Evolutionary conservation across 2,113 vertebrate genomes (phyloP), one percentile per base, ranked within the genome.

Genomic region (Caranx melampygus): DNA sequence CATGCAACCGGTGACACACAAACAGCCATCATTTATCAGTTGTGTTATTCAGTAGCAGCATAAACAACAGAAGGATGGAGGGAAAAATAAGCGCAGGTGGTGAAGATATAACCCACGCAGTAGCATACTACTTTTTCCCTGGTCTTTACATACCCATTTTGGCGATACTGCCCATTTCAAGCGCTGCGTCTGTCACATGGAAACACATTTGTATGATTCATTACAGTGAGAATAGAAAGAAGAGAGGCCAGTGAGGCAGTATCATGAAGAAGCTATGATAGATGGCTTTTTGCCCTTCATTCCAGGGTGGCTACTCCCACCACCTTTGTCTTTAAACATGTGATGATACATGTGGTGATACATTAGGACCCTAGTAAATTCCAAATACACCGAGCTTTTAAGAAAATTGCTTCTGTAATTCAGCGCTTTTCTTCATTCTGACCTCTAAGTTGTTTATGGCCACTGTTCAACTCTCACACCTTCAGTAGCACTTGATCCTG

Each of bases 401-500:
- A 26, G 26, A 26, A 26, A 26, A 26, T 26, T 51, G 9, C 33
- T n/a, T 59, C 35, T 62, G 55, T 33, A 40, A 40, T 21, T 16
- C 26, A 37, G 11, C 14, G 37, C 20, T 33, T 31, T 33, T 31
- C 58, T 83, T 83, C 61, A 68, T 44, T n/a, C 18, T 54, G 49
- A 79, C 47, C 63, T 3, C 62, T 11, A 35, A 76, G n/a, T 58
- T 54, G 55, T 75, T 87, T 76, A 59, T 62, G 20, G 21, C 49
- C 4, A 31, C 8, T 1, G 18, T 68, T 70, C 60, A 40, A n/a
- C 68, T 69, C 64, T 60, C 54, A 26, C 61, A 18, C 26, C 67
- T 16, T 70, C 74, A 73, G 44, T 37, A 64, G 72, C 75, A 55
- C 42, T 75, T 73, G 55, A 44, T 79, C 67, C 40, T 67, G 45